A percentile compares a stretch with the other conserved stretches of the same genome.
Evolutionary conservation across 2,888 invertebrate species (phyloP).

Genomic region (Cheilosia vernalis): DNA sequence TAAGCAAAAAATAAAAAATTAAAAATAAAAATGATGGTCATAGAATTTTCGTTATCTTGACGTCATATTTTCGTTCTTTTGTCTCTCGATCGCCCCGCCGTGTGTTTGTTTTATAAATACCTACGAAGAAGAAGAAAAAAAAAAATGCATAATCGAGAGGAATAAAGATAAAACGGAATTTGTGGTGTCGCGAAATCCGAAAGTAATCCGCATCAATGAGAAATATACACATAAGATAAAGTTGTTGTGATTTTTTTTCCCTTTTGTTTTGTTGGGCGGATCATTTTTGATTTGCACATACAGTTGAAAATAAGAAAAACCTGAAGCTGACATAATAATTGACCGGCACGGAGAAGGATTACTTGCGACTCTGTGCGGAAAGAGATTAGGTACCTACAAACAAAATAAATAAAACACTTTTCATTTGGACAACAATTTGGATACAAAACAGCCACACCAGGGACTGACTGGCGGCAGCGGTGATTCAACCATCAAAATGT

Average conservation of each 20-base stretch:
- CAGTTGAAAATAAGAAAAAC: conserved; percentile 7
- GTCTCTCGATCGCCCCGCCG: conserved; percentile 25
- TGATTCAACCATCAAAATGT: conserved; percentile 51
- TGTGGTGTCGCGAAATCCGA: conserved; percentile 35
- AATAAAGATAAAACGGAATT: conserved; percentile 35
- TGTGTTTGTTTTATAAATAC: conserved; percentile 49
- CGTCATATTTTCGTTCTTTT: conserved; percentile 54
- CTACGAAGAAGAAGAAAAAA: conserved; percentile 13
- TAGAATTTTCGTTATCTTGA: conserved; percentile 46
- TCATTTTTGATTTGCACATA: conserved; percentile 38
- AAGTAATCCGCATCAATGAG: conserved; percentile 25
- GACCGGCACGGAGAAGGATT: conserved; percentile 29
- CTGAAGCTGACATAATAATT: conserved; percentile 36
- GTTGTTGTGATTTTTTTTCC: conserved; percentile 29
- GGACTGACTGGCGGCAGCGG: conserved; percentile 1
- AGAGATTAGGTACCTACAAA: too few species aligned
- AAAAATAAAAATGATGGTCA: neutral
- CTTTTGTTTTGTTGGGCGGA: conserved; percentile 3
- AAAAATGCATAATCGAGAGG: conserved; percentile 2
- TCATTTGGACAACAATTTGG: conserved; percentile 26
- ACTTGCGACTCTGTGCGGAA: conserved; percentile 15
- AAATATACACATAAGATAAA: conserved; percentile 10
- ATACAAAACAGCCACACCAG: conserved; percentile 33
- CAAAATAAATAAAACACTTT: neutral
- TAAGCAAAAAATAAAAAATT: neutral